Conservation (phyloP, 2,113 vertebrate genomes). For the Odocoileus hemionus region DNA sequence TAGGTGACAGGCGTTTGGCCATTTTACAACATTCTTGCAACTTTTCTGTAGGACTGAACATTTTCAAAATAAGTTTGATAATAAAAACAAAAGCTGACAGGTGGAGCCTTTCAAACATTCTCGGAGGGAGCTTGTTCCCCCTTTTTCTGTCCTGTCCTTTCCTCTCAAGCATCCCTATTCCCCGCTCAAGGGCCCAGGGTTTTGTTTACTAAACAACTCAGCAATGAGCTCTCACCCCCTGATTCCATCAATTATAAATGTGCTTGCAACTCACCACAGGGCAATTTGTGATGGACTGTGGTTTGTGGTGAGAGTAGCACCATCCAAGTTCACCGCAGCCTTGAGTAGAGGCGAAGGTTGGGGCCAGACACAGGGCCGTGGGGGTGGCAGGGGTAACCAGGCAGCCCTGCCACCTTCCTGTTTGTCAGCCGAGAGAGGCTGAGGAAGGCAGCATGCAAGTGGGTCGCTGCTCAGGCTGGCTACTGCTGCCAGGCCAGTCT, state of each 20-base stretch:
- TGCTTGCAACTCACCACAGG: slow-evolving; percentile 21
- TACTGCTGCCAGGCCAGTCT: not conserved
- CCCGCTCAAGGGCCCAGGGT: not conserved
- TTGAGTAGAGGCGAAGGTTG: not conserved
- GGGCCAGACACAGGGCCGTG: slow-evolving; percentile 32
- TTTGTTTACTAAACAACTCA: slow-evolving; percentile 52
- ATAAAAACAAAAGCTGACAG: not conserved
- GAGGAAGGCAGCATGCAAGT: not conserved
- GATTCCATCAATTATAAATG: slow-evolving; percentile 56
- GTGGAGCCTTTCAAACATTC: not conserved
- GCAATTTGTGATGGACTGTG: slow-evolving; percentile 38
- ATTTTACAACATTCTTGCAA: not conserved
- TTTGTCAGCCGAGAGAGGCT: not conserved
- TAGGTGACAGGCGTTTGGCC: not conserved
- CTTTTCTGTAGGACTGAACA: not conserved
- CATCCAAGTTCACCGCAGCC: slow-evolving; percentile 36
- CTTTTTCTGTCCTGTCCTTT: not conserved
- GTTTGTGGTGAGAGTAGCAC: not conserved
- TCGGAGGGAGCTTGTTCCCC: not conserved
- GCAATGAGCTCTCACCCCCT: not conserved
- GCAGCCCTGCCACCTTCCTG: slow-evolving; percentile 52
- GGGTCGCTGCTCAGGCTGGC: not conserved
- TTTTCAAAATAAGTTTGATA: not conserved
- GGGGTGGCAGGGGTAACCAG: not conserved
- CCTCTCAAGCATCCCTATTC: not conserved